These are phyloP conservation scores for Spialia ferax DNA, from an alignment of 2,888 invertebrate species.

Conservation along the genomic window DNA sequence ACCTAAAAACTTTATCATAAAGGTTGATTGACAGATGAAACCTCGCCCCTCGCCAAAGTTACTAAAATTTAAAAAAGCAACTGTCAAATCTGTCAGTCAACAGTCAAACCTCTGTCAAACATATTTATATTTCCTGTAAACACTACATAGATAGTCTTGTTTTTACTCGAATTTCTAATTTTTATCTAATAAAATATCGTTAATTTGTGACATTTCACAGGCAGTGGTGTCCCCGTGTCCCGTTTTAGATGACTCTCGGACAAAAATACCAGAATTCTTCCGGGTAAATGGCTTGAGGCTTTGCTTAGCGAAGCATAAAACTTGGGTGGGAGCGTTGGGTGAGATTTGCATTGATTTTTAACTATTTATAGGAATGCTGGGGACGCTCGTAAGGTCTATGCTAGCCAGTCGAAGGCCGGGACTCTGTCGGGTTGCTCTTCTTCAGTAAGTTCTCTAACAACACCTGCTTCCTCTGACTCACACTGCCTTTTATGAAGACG, in stretches of 20 bases:
- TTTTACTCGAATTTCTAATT: constrained; percentile 29
- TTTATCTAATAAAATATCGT: constrained; percentile 33
- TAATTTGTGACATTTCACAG: constrained; percentile 33
- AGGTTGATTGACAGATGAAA: neutral
- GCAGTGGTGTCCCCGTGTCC: constrained; percentile 40
- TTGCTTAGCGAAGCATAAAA: constrained; percentile 75
- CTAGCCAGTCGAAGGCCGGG: constrained; percentile 88
- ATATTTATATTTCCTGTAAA: constrained; percentile 30
- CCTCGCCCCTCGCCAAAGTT: neutral
- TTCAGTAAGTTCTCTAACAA: constrained; percentile 83
- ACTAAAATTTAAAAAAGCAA: constrained; percentile 23
- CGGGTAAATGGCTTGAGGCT: constrained; percentile 77
- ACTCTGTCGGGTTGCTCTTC: constrained; percentile 90
- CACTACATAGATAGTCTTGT: constrained; percentile 34
- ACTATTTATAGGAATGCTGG: constrained; percentile 86
- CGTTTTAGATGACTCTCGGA: constrained; percentile 80
- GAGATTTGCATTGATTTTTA: constrained; percentile 78
- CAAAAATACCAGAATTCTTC: constrained; percentile 83
- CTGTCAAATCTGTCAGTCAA: neutral
- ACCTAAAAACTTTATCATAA: neutral
- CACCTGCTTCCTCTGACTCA: constrained; percentile 38
- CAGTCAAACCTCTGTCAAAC: neutral
- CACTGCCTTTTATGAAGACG: constrained; percentile 19
- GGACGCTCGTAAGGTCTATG: constrained; percentile 81
- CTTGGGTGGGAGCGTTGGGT: constrained; percentile 61